Conservation (phyloP, 2,113 vertebrate genomes). For the Mustelus asterias region DNA sequence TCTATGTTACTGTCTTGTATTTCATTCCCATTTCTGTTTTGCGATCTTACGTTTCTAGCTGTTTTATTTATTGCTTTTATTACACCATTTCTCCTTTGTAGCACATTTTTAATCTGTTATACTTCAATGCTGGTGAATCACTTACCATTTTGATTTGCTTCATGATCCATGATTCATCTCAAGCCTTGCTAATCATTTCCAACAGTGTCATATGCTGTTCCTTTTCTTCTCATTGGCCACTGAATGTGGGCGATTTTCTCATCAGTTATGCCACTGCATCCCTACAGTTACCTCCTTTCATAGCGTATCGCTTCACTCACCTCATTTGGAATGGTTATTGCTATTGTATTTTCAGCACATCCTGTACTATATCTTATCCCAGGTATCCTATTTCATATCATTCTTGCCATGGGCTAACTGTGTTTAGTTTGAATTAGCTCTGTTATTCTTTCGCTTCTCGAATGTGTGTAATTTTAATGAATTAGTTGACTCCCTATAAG, state of each 20-base stretch:
- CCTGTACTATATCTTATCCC: neutral
- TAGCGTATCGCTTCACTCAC: neutral
- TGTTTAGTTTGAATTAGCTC: neutral
- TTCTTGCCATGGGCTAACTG: neutral
- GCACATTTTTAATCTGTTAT: constrained; percentile 32
- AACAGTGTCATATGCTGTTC: neutral
- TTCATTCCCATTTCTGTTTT: constrained; percentile 16
- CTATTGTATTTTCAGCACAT: constrained; percentile 30
- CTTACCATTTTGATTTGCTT: constrained; percentile 32
- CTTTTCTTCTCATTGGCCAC: constrained; percentile 19
- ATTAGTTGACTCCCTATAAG: neutral
- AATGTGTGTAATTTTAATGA: neutral
- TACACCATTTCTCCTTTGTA: constrained; percentile 14
- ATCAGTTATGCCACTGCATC: constrained; percentile 29
- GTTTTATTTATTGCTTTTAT: constrained; percentile 36
- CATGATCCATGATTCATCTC: constrained; percentile 22
- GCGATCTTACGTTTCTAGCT: constrained; percentile 29
- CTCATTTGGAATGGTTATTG: constrained; percentile 29
- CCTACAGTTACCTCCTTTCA: neutral
- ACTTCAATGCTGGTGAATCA: constrained; percentile 17
- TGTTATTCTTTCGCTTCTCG: neutral
- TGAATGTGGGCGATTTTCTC: constrained; percentile 21
- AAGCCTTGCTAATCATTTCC: constrained; percentile 26
- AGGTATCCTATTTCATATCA: constrained; percentile 2
- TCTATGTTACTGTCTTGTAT: neutral